Percentiles rank a stretch among this genome's conserved stretches.
These are phyloP conservation scores for Macrophya alboannulata DNA, from an alignment of 2,888 invertebrate species.

Conservation along the genomic window DNA sequence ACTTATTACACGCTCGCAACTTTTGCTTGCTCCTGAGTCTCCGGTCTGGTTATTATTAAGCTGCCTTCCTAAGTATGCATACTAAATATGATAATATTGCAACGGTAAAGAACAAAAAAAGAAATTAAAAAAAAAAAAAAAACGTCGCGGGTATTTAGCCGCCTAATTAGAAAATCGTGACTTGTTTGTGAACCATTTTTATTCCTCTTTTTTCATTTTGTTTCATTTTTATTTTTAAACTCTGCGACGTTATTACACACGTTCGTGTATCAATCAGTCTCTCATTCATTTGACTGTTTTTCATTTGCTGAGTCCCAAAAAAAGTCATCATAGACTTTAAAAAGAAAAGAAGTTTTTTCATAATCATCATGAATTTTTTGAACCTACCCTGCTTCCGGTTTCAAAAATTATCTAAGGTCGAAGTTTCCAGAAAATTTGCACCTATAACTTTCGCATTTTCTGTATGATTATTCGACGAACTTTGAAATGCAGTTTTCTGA, in stretches of 20 bases:
- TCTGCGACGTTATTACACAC: conserved; percentile 56
- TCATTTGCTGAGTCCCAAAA: too few species aligned
- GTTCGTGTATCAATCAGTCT: conserved; percentile 16
- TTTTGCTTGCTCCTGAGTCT: conserved; percentile 70
- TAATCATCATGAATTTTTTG: background rate
- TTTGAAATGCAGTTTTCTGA: background rate
- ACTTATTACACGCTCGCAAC: conserved; percentile 77
- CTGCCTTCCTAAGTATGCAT: conserved; percentile 79
- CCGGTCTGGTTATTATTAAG: conserved; percentile 76
- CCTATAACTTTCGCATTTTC: background rate
- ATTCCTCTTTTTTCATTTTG: conserved; percentile 66
- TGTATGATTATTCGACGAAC: background rate
- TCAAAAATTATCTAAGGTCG: background rate
- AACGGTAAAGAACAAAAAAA: conserved; percentile 70
- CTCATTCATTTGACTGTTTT: background rate
- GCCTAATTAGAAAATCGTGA: conserved; percentile 80
- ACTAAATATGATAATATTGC: conserved; percentile 80
- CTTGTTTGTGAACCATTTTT: conserved; percentile 78
- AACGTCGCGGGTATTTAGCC: conserved; percentile 79
- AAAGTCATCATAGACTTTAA: too few species aligned
- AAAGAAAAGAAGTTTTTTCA: too few species aligned
- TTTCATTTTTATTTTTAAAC: conserved; percentile 63
- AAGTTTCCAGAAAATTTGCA: background rate
- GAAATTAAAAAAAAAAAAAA: conserved; percentile 57
- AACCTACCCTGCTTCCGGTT: background rate